Base-by-base conservation (phyloP, 2,888 invertebrate genomes). In the Dendrolimus pini region DNA sequence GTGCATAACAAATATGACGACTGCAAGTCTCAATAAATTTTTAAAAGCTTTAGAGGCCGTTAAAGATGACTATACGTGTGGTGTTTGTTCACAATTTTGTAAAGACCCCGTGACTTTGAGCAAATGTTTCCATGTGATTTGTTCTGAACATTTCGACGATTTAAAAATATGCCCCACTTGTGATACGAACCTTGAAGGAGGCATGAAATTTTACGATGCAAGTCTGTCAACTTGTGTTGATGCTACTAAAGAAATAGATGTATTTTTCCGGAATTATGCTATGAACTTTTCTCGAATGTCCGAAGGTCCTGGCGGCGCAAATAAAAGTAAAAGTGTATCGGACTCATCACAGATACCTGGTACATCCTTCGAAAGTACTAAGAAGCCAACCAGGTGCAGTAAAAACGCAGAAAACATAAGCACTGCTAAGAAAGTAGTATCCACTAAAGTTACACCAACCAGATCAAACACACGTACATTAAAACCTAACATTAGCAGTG, bases 111-210 rank as follows among this genome's bases (percentile, higher is more conserved):
- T 86, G 6, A 83, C 82, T 8, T 63, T 91, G n/a, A 85, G 82
- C 57, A 75, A 79, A 66, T 91, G 91, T 68, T 89, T 83, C 60
- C 90, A 91, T 61, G 63, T 85, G 0, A 78, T 90, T 61, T 91
- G 91, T 63, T 70, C 72, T 0, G 75, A 75, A 55, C 90, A 91
- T 70, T 83, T 83, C 52, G 62, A 67, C 9, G 65, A 58, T 13
- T 64, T 87, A 54, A 72, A 76, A 55, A 62, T 65, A 1, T 89
- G 89, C 61, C 88, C 89, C 0, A 75, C 68, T 1, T 90, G 89
- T 57, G 67, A 75, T 53, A 70, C 69, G 30, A 71, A 75, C 6
- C 62, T 88, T 6, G 72, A 78, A 30, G 77, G 75, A 1, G 77
- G 76, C 58, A 71, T 66, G 9, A 73, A 71, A 0, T 86, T 68